phyloP scores from a whole-genome alignment of 35 echinoderm and acorn worm genomes.

The Apostichopus californicus region DNA sequence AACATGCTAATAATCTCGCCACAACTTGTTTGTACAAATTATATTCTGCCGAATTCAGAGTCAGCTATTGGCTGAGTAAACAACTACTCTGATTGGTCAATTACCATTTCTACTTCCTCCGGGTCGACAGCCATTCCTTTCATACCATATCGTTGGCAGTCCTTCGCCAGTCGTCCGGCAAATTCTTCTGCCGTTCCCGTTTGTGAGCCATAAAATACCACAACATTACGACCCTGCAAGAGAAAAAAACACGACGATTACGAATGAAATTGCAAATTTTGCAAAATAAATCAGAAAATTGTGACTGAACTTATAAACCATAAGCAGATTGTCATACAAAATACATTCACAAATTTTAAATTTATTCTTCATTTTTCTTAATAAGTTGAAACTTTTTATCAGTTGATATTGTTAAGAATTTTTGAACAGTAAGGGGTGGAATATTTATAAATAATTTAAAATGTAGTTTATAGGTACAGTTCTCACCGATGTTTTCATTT shows the following conservation, averaged over 20 bases:
- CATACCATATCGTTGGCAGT: conserved; percentile 83
- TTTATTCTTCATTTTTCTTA: too few species aligned
- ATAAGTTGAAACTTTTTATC: too few species aligned
- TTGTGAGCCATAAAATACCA: conserved; percentile 97
- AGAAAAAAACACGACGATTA: neutral
- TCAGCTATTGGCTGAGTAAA: too few species aligned
- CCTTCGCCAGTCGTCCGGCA: conserved; percentile 87
- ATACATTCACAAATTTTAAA: too few species aligned
- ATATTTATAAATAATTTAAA: too few species aligned
- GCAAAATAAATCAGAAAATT: neutral
- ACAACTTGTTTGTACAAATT: too few species aligned
- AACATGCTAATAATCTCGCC: too few species aligned
- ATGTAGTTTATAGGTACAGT: neutral
- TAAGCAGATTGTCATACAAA: too few species aligned
- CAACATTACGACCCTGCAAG: conserved; percentile 79
- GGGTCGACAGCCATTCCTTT: conserved; percentile 93
- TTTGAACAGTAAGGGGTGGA: too few species aligned
- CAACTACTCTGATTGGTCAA: neutral
- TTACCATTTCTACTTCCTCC: conserved; percentile 96
- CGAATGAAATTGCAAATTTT: neutral
- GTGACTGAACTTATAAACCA: too few species aligned
- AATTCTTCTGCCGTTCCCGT: conserved; percentile 98
- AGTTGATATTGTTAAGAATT: too few species aligned
- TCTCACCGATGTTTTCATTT: conserved; percentile 92
- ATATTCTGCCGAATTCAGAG: too few species aligned